Conservation (phyloP, 2,888 invertebrate genomes). For the Teleogryllus oceanicus region DNA sequence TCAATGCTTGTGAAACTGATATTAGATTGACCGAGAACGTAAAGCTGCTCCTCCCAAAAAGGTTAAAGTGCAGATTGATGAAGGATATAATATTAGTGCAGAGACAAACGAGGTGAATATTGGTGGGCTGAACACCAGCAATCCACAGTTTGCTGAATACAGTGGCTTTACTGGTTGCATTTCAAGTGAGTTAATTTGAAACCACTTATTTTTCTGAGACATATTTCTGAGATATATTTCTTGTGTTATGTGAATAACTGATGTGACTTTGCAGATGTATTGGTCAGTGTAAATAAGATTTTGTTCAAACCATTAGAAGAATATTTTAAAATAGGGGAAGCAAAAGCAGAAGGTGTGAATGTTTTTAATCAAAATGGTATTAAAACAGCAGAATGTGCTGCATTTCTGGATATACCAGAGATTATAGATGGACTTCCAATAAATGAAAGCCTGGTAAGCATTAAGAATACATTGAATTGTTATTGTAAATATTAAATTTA, state of each 20-base stretch:
- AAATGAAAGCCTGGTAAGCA: background rate
- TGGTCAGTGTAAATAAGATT: constrained; percentile 76
- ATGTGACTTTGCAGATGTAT: constrained; percentile 62
- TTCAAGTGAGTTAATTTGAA: constrained; percentile 66
- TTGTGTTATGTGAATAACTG: no score
- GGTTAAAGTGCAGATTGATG: constrained; percentile 49
- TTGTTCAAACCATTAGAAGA: constrained; percentile 85
- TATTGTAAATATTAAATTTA: no score
- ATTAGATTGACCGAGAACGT: constrained; percentile 62
- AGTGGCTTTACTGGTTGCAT: constrained; percentile 86
- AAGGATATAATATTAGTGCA: constrained; percentile 47
- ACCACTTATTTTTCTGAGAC: background rate
- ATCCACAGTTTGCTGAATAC: constrained; percentile 75
- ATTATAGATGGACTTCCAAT: background rate
- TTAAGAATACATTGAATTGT: no score
- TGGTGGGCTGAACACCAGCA: constrained; percentile 80
- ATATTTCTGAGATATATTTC: background rate
- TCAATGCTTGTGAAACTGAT: background rate
- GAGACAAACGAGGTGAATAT: constrained; percentile 80
- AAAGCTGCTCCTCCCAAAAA: constrained; percentile 67
- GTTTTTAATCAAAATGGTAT: constrained; percentile 85
- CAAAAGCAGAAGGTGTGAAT: constrained; percentile 77
- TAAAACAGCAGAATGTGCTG: constrained; percentile 79
- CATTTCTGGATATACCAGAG: constrained; percentile 53
- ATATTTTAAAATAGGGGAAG: constrained; percentile 86